Conservation (phyloP, 2,113 vertebrate species). For the Cepphus grylle region DNA sequence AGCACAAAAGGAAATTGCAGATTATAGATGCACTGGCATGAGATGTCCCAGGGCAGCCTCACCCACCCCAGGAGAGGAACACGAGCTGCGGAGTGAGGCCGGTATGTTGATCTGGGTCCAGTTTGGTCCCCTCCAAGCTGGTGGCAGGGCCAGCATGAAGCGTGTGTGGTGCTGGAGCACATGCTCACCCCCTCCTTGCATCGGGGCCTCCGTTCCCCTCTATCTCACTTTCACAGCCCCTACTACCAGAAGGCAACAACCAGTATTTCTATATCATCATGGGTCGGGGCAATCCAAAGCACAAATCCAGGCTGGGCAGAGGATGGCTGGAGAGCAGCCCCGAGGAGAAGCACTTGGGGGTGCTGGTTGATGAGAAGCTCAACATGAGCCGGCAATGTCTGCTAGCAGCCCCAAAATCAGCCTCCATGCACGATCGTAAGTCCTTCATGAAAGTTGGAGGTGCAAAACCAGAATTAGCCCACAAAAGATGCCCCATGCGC, state of each 20-base stretch:
- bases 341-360: not conserved
- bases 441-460: not conserved
- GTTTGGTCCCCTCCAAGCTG: not conserved
- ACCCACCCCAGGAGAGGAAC: not conserved
- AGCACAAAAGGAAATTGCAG: not conserved
- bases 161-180: not conserved
- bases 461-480: not conserved
- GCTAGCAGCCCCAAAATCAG: not conserved
- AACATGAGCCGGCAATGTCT: not conserved
- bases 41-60: not conserved
- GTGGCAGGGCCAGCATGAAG: not conserved
- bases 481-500: fast-evolving
- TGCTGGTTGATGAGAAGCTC: not conserved
- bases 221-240: not conserved
- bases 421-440: fast-evolving
- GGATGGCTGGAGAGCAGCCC: not conserved
- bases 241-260: not conserved
- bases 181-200: not conserved
- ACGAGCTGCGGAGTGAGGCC: fast-evolving
- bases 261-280: not conserved
- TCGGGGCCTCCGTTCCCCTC: not conserved
- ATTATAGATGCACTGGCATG: not conserved
- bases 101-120: not conserved
- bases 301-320: not conserved
- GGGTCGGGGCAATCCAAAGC: not conserved